Evolutionary conservation across 2,797 vertebrate species (phyloP).

Genomic region (Amphiprion clarkii): DNA sequence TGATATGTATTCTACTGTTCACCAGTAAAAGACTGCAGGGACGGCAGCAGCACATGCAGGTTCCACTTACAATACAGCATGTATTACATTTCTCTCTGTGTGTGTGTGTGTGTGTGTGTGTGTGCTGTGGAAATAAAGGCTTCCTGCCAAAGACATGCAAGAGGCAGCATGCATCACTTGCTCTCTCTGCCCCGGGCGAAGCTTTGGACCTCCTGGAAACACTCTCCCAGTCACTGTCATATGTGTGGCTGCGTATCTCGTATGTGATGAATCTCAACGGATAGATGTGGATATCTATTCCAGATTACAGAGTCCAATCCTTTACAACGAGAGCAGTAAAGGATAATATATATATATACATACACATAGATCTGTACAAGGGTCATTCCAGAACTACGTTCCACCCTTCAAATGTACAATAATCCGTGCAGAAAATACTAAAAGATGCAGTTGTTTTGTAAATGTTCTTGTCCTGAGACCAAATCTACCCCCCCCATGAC

Average conservation of each 20-base stretch:
- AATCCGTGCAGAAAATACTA: no score
- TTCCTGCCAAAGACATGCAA: constrained; percentile 69
- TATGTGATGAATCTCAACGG: constrained; percentile 30
- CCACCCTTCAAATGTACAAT: no score
- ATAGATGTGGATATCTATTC: constrained; percentile 42
- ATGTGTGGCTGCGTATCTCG: constrained; percentile 30
- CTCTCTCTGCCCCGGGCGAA: constrained; percentile 66
- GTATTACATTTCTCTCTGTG: constrained; percentile 20
- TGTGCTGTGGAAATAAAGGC: constrained; percentile 50
- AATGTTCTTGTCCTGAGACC: no score
- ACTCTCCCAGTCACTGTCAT: constrained; percentile 63
- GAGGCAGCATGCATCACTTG: constrained; percentile 74
- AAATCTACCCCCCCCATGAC: no score
- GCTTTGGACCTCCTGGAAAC: constrained; percentile 51
- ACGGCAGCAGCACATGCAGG: constrained; percentile 68
- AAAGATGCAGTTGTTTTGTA: no score
- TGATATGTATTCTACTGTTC: constrained; percentile 38
- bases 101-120: constrained; percentile 18
- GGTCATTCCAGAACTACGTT: no score
- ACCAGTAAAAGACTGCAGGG: constrained; percentile 17
- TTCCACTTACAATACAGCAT: constrained; percentile 34
- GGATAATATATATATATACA: background rate
- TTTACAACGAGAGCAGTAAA: constrained; percentile 49
- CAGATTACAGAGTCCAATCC: constrained; percentile 40
- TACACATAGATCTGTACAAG: background rate